Base-by-base conservation (phyloP, 2,113 vertebrate species). In the Psephotus haematonotus region DNA sequence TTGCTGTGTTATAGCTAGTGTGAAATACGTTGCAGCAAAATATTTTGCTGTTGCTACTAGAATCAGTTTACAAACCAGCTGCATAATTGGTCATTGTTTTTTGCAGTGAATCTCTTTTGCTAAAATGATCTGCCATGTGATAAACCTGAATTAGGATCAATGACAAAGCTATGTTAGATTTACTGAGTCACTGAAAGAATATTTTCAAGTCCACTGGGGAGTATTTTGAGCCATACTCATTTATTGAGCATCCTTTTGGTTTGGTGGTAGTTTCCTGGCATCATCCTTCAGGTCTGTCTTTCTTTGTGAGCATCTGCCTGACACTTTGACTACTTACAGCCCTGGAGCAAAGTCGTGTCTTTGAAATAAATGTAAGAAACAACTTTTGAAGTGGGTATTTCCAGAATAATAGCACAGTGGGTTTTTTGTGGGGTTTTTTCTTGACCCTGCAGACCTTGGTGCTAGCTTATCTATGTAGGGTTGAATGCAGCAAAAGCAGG, bases 401-500 rank as follows among this genome's bases (percentile, higher is more conserved):
- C 68, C 31, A 70, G 33, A 90, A 72, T 47, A 85, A 82, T 29
- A 79, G 23, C 17, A 6, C 8, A 11, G 29, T n/a, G 50, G 5
- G 6, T 1, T 68, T 35, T 35, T 35, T 14, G 4, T 1, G n/a
- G n/a, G n/a, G n/a, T n/a, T n/a, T n/a, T n/a, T 43, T 4, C 59
- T 89, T 85, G 74, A 91, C 81, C 44, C 25, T 13, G 24, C 46
- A 44, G 65, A 62, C 79, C 70, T 72, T 82, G 41, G 18, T 78
- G 78, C 43, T 75, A 25, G 12, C 4, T 33, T 53, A 72, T 53
- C 57, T 80, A 2, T 47, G 20, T 82, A 75, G 41, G 18, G 16
- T 77, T 74, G 75, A 90, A 74, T 49, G 28, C n/a, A 77, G 68
- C 67, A 92, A 86, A 92, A 92, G 44, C n/a, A 74, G 49, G 17